Evolutionary conservation across 2,888 invertebrate species (phyloP), one percentile per base, ranked within the genome.

Genomic region (Digitonthophagus gazella): DNA sequence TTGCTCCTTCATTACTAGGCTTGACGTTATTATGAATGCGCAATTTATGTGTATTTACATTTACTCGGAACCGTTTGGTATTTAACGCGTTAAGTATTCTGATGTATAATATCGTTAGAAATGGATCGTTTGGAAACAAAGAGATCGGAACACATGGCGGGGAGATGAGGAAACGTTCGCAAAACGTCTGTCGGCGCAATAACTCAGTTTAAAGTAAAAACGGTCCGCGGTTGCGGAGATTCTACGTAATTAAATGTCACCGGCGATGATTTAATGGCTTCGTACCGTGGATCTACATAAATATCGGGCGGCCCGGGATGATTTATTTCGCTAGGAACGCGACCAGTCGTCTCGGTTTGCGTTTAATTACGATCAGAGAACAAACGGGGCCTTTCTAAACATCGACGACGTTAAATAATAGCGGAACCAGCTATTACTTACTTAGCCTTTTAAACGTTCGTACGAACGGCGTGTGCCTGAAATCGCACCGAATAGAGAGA

Each of bases 231-330:
- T 61, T 61, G 61, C 61, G 19, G 61, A 61, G 61, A 61, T 61
- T 44, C 61, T 18, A 20, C 61, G 61, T 61, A 61, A 61, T 61
- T 61, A 61, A 61, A 61, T 61, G 61, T 61, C 61, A 61, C 61
- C 19, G 61, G 16, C 18, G 61, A 61, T 61, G 61, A 61, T 61
- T 61, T 61, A 61, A 61, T 61, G 61, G 20, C 20, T 18, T 20
- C 61, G 61, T 61, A 18, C 20, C 61, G 19, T 19, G 20, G 61
- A 61, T 61, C 61, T 61, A 61, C 61, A 61, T 61, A 61, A 61
- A 61, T 61, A 61, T 61, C 61, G 61, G 19, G 3, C 61, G 61
- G 61, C 18, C 14, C 61, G 15, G 18, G 61, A 61, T 61, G 61
- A 61, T 61, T 61, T 61, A 61, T 61, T 18, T 61, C 61, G 19